These are phyloP conservation scores for Potamilus streckersoni DNA, from an alignment of 1,140 invertebrate genomes.

Conservation along the genomic window DNA sequence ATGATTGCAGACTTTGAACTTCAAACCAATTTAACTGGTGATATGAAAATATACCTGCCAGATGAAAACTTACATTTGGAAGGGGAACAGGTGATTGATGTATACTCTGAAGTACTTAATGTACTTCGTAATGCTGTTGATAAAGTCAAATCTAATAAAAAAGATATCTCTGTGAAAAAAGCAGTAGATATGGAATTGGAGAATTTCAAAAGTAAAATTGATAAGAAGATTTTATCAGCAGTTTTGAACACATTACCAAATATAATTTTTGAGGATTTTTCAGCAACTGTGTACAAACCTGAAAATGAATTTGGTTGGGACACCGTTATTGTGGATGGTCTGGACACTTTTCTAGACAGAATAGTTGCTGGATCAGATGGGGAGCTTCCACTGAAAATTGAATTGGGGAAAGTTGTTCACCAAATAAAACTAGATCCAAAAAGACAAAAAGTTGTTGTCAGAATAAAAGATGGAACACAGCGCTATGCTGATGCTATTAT, in stretches of 20 bases:
- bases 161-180: slow-evolving; percentile 10
- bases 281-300: slow-evolving; percentile 33
- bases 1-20: slow-evolving; percentile 42
- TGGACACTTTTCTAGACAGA: slow-evolving; percentile 38
- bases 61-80: slow-evolving; percentile 3
- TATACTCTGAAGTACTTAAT: slow-evolving; percentile 17
- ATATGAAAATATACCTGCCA: slow-evolving; percentile 29
- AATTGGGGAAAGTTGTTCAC: slow-evolving; percentile 41
- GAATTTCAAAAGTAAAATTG: not conserved
- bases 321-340: slow-evolving; percentile 43
- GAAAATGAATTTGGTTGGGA: slow-evolving; percentile 45
- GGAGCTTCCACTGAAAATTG: slow-evolving; percentile 42
- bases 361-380: slow-evolving; percentile 37
- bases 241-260: slow-evolving; percentile 19
- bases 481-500: slow-evolving; percentile 44
- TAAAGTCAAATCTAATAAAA: slow-evolving; percentile 2
- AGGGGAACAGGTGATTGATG: slow-evolving; percentile 14
- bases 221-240: not conserved
- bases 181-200: slow-evolving; percentile 7
- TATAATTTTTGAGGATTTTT: slow-evolving; percentile 30
- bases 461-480: slow-evolving; percentile 41
- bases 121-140: slow-evolving; percentile 10
- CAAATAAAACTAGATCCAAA: slow-evolving; percentile 46
- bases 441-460: slow-evolving; percentile 38
- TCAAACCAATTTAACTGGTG: slow-evolving; percentile 26